Evolutionary conservation across 2,797 vertebrate species (phyloP).

Genomic region (Tiaroga cobitis): DNA sequence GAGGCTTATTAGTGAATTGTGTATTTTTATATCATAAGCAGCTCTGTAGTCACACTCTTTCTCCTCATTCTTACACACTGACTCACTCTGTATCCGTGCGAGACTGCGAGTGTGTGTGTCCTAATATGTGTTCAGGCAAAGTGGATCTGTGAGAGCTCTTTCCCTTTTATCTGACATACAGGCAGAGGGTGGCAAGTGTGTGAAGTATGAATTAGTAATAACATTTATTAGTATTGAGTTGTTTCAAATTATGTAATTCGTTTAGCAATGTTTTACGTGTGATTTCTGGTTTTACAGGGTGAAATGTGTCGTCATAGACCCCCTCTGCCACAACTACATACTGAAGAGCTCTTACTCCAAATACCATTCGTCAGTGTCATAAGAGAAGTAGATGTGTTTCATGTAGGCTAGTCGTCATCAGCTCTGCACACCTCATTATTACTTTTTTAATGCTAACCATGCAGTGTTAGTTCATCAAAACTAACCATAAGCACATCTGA

Average conservation of each 20-base stretch:
- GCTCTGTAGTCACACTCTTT: not conserved
- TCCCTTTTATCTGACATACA: not conserved
- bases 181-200: conserved; percentile 1
- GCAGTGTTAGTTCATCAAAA: conserved; percentile 38
- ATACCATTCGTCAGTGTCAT: conserved; percentile 81
- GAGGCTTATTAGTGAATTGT: not conserved
- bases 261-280: conserved; percentile 72
- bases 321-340: conserved; percentile 69
- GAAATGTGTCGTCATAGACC: conserved; percentile 64
- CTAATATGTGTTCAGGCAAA: not conserved
- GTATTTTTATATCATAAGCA: not conserved
- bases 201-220: conserved; percentile 16
- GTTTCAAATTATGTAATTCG: conserved; percentile 68
- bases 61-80: not conserved
- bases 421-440: conserved; percentile 29
- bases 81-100: not conserved
- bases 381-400: conserved; percentile 61
- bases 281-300: conserved; percentile 72
- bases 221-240: conserved; percentile 39
- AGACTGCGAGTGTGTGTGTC: not conserved
- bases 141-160: not conserved
- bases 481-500: conserved; percentile 12
- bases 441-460: conserved; percentile 25
- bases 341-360: conserved; percentile 74
- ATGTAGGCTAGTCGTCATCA: conserved; percentile 49